phyloP scores from a whole-genome alignment of 1,140 invertebrate species.

The Hetaerina americana region DNA sequence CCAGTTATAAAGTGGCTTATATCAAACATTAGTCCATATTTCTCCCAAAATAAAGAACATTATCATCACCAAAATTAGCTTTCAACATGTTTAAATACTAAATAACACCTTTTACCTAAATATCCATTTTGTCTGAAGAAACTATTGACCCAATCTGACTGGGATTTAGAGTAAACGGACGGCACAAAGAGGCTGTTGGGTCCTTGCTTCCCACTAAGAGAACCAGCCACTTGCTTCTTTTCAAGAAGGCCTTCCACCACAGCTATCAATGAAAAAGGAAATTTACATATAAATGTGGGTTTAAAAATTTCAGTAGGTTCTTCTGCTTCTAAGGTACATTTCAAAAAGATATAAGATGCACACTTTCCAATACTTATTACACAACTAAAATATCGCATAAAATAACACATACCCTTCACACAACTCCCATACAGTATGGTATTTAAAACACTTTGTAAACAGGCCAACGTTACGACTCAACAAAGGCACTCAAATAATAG shows the following conservation, averaged over 20 bases:
- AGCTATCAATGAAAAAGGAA: slow-evolving; percentile 29
- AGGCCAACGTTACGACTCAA: too few species aligned
- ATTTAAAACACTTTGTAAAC: too few species aligned
- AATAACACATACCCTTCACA: too few species aligned
- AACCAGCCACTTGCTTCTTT: slow-evolving; percentile 56
- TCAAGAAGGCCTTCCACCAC: slow-evolving; percentile 51
- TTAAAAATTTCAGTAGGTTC: neutral
- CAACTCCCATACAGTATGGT: too few species aligned
- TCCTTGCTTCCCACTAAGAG: slow-evolving; percentile 58
- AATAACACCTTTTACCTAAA: slow-evolving; percentile 57
- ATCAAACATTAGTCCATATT: too few species aligned
- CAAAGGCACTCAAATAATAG: neutral
- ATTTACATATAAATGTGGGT: slow-evolving; percentile 4
- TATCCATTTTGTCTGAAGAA: slow-evolving; percentile 94
- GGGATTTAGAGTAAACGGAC: slow-evolving; percentile 71
- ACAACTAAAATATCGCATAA: too few species aligned
- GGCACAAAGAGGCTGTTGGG: slow-evolving; percentile 75
- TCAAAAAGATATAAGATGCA: too few species aligned
- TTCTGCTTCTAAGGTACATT: neutral
- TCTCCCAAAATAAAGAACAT: too few species aligned
- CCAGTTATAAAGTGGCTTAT: too few species aligned
- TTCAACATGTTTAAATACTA: neutral
- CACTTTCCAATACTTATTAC: too few species aligned
- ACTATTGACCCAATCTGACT: slow-evolving; percentile 79
- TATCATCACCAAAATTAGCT: too few species aligned